These are phyloP conservation scores for Eretmocerus hayati DNA, from an alignment of 2,888 invertebrate species.

Conservation along the genomic window DNA sequence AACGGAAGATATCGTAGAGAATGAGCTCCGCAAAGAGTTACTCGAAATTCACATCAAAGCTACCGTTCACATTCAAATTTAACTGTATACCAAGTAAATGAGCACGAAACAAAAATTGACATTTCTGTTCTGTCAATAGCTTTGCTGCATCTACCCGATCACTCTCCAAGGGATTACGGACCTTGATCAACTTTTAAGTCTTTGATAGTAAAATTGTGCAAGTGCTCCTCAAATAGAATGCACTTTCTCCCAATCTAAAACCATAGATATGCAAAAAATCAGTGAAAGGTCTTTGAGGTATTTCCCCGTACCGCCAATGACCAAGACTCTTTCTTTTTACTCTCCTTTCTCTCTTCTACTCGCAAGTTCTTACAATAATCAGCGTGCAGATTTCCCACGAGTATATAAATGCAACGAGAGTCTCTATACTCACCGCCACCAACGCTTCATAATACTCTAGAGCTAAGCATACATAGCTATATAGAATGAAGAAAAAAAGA, in stretches of 20 bases:
- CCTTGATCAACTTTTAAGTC: no score
- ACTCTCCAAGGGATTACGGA: no score
- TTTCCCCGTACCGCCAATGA: slow-evolving; percentile 1
- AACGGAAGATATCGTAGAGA: no score
- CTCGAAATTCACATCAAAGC: no score
- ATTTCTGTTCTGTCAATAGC: no score
- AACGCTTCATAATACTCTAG: not conserved
- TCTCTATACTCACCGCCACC: no score
- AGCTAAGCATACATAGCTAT: not conserved
- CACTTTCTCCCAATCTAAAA: not conserved
- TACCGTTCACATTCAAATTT: no score
- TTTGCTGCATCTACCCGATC: no score
- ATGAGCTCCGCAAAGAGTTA: no score
- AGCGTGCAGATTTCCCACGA: slow-evolving; percentile 22
- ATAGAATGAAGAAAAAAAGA: not conserved
- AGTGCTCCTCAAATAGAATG: slow-evolving; percentile 11
- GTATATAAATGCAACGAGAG: slow-evolving; percentile 2
- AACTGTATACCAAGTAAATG: no score
- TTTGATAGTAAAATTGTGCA: no score
- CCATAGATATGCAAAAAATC: not conserved
- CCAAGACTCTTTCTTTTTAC: slow-evolving; percentile 4
- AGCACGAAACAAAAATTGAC: no score
- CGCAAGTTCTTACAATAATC: slow-evolving; percentile 20
- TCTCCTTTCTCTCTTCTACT: slow-evolving; percentile 2
- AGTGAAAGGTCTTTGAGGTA: not conserved